Base-by-base conservation (phyloP, 1,140 invertebrate genomes). In the Epicauta chinensis region DNA sequence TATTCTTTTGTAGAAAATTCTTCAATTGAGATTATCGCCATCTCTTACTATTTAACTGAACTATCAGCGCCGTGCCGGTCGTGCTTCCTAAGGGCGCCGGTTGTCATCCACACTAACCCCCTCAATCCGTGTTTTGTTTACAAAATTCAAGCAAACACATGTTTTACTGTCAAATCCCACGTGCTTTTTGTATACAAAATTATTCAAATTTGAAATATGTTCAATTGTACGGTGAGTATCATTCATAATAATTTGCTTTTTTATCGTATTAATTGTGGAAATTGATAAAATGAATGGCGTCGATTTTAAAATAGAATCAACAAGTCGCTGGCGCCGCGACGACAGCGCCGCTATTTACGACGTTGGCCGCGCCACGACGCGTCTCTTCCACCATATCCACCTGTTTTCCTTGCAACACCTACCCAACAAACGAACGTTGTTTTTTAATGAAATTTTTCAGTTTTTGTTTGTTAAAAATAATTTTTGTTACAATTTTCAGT, bases 331-430 rank as follows among this genome's bases (percentile, higher is more conserved):
- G 65, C 65, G 62, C 63, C 65, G 63, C 64, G 62, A 66, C 64
- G 64, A 55, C 59, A 66, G 65, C 65, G 65, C 65, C 61, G 63
- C 56, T 62, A 63, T 60, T 66, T 66, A 48, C 61, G 61, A 59
- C 65, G 65, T 63, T 65, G 57, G 49, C 65, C 65, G 65, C 65
- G 65, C 61, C 65, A 63, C 63, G 65, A 66, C 65, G 64, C 63
- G 62, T 58, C 59, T 55, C 56, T 58, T 51, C 56, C 37, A 23
- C 47, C 36, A 52, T 53, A 53, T 51, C 61, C 62, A 66, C 64
- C 64, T 66, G 64, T 64, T 66, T 62, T 45, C 51, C 32, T 51
- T 52, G 52, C 47, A 10, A 53, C 44, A 60, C 35, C 46, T 49
- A 46, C 45, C 35, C n/a, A 31, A 38, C 37, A 35, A 38, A 53